phyloP scores from a whole-genome alignment of 2,113 vertebrate species.

The Cyprinodon tularosa region DNA sequence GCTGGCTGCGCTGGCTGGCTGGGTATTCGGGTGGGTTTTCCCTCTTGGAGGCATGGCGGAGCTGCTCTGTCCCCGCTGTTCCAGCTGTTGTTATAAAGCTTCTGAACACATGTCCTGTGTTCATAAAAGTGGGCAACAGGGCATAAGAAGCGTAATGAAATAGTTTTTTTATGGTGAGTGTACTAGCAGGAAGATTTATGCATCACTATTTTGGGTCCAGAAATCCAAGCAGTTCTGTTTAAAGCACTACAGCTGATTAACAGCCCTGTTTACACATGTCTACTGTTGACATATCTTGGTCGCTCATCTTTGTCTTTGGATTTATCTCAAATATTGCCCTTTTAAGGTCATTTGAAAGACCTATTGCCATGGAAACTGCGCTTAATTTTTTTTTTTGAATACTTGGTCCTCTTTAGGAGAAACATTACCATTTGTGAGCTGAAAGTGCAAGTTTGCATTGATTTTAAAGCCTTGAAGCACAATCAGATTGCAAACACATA shows the following conservation, averaged over 20 bases:
- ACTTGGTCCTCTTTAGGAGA: conserved; percentile 48
- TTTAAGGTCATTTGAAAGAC: conserved; percentile 2
- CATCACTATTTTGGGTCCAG: not conserved
- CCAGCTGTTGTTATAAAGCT: not conserved
- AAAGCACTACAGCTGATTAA: not conserved
- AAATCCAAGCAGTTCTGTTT: conserved; percentile 2
- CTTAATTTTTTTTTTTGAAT: not conserved
- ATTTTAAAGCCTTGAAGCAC: conserved; percentile 5
- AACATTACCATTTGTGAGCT: conserved; percentile 19
- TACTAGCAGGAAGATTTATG: not conserved
- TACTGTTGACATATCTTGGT: not conserved
- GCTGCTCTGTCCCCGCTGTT: too few relatives aligned
- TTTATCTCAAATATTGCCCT: not conserved
- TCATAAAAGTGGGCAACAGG: not conserved
- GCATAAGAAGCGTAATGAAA: not conserved
- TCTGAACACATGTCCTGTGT: not conserved
- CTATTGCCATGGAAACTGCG: conserved; percentile 13
- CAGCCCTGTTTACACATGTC: not conserved
- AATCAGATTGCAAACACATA: conserved; percentile 16
- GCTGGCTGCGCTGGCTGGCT: too few relatives aligned
- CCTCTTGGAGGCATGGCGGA: too few relatives aligned
- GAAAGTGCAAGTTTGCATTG: conserved; percentile 4
- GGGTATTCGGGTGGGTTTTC: too few relatives aligned
- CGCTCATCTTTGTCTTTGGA: not conserved
- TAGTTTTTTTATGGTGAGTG: not conserved